phyloP scores from a whole-genome alignment of 2,888 invertebrate genomes.

The Calliscelio sp. region DNA sequence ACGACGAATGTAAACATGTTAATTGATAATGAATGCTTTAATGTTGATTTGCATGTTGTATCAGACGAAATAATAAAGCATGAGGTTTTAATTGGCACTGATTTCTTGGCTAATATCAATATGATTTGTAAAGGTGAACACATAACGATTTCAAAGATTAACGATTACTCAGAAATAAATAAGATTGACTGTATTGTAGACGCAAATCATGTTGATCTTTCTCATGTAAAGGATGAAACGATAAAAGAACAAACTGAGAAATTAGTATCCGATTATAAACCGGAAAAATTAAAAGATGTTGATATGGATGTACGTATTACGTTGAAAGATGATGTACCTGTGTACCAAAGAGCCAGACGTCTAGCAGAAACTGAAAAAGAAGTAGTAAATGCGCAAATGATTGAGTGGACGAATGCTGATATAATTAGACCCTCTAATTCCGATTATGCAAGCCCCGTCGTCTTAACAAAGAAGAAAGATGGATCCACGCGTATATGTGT shows the following conservation, averaged over 20 bases:
- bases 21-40: conserved; percentile 56
- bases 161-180: not conserved
- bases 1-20: conserved; percentile 19
- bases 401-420: conserved; percentile 25
- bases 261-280: conserved; percentile 20
- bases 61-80: conserved; percentile 35
- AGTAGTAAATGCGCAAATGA: not conserved
- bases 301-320: conserved; percentile 53
- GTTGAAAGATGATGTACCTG: conserved; percentile 72
- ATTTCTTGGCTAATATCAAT: conserved; percentile 53
- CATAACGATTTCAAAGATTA: not conserved
- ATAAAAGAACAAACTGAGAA: not conserved
- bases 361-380: not conserved
- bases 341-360: conserved; percentile 68
- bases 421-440: conserved; percentile 77
- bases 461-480: conserved; percentile 70
- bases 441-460: conserved; percentile 76
- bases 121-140: not conserved
- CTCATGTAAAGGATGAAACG: not conserved
- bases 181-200: not conserved
- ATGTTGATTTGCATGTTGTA: conserved; percentile 65
- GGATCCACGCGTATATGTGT: conserved; percentile 78
- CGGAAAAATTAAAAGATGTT: conserved; percentile 57
- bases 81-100: conserved; percentile 62
- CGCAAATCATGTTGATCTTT: conserved; percentile 1